These are phyloP conservation scores for Willisornis vidua DNA, from an alignment of 2,113 vertebrate genomes.

Conservation along the genomic window DNA sequence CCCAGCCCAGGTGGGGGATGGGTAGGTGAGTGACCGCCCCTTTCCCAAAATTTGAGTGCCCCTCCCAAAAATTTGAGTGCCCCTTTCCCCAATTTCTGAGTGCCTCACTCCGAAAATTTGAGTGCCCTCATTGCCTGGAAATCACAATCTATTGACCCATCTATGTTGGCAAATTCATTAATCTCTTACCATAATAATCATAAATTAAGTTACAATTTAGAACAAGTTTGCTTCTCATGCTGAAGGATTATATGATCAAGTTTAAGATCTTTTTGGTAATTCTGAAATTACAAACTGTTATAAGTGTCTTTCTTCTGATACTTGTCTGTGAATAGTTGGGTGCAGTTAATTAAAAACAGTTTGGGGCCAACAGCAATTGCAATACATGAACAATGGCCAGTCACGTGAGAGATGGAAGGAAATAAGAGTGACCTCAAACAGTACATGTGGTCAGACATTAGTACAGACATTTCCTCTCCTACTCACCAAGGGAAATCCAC, in stretches of 20 bases:
- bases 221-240: not conserved
- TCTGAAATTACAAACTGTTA: not conserved
- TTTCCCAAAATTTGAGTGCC: no score
- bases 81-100: no score
- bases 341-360: constrained; percentile 12
- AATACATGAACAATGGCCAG: not conserved
- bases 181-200: not conserved
- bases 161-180: not conserved
- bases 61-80: not conserved
- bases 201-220: not conserved
- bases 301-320: not conserved
- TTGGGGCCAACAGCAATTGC: not conserved
- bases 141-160: not conserved
- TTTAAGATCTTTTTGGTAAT: not conserved
- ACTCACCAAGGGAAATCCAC: not conserved
- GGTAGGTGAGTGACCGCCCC: no score
- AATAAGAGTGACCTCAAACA: not conserved
- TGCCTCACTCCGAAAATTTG: no score
- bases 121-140: not conserved
- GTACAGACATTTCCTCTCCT: not conserved
- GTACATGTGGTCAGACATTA: not conserved
- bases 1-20: no score
- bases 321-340: not conserved
- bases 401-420: not conserved
- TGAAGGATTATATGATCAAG: not conserved